Evolutionary conservation across 1,140 invertebrate species (phyloP).

Genomic region (Pararge aegeria): DNA sequence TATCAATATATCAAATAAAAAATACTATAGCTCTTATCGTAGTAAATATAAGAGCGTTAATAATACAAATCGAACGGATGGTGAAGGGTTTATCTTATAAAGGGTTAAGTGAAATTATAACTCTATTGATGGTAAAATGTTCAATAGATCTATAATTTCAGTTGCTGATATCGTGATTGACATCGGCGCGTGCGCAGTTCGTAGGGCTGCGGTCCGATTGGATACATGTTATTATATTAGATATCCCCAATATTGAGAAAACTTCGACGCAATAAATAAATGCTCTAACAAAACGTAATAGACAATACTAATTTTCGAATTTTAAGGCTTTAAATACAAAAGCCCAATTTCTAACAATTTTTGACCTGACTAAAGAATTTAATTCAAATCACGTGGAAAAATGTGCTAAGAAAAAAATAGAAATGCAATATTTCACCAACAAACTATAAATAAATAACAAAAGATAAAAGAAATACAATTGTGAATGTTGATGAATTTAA

Average conservation of each 20-base stretch:
- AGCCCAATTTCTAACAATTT: too few species aligned
- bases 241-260: background rate
- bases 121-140: constrained; percentile 36
- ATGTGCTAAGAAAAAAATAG: too few species aligned
- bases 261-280: too few species aligned
- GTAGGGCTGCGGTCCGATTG: constrained; percentile 13
- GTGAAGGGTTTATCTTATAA: constrained; percentile 14
- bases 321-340: too few species aligned
- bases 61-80: background rate
- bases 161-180: constrained; percentile 28
- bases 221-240: background rate
- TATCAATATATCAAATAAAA: background rate
- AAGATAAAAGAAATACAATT: too few species aligned
- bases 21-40: background rate
- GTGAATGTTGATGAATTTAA: too few species aligned
- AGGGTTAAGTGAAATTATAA: constrained; percentile 58
- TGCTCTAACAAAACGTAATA: too few species aligned
- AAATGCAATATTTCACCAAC: too few species aligned
- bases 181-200: constrained; percentile 58
- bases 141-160: constrained; percentile 2
- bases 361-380: too few species aligned
- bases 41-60: background rate
- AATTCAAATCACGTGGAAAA: too few species aligned
- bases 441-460: too few species aligned
- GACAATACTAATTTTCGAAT: too few species aligned